Percentiles rank a stretch among this genome's conserved stretches.
Evolutionary conservation across 2,113 vertebrate genomes (phyloP).

Genomic region (Oreotragus oreotragus): DNA sequence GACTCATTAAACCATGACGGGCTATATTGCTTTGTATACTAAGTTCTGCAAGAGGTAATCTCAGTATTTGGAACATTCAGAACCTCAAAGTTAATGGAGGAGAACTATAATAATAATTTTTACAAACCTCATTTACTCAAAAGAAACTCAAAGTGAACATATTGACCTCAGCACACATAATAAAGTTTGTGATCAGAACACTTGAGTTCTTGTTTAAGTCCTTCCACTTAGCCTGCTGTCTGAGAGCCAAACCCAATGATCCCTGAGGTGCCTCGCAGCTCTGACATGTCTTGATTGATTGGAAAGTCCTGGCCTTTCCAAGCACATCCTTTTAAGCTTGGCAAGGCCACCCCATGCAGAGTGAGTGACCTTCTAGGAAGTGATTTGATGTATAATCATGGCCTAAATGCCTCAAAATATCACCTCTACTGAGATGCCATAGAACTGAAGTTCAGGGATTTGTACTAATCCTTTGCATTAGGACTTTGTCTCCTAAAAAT

Average conservation of each 20-base stretch:
- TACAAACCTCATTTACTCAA: neutral
- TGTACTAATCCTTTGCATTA: slow-evolving; percentile 2
- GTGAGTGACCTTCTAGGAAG: slow-evolving; percentile 22
- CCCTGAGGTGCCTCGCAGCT: neutral
- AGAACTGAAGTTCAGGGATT: neutral
- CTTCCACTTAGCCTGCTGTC: neutral
- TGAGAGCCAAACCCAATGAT: neutral
- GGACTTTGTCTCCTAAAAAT: neutral
- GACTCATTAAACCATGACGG: neutral
- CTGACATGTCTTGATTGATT: slow-evolving; percentile 21
- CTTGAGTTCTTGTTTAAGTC: neutral
- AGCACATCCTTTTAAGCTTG: neutral
- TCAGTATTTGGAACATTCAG: neutral
- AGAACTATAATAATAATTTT: neutral
- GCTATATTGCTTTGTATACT: neutral
- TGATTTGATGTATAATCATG: neutral
- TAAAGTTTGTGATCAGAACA: neutral
- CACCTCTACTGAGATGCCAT: slow-evolving; percentile 9
- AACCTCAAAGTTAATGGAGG: neutral
- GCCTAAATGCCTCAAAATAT: slow-evolving; percentile 44
- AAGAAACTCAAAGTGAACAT: neutral
- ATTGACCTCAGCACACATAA: neutral
- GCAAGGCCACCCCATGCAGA: neutral
- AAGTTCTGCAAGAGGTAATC: neutral
- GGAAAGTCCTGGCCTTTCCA: neutral